Conservation (phyloP, 1,140 invertebrate genomes). For the Aradophagus sp. region DNA sequence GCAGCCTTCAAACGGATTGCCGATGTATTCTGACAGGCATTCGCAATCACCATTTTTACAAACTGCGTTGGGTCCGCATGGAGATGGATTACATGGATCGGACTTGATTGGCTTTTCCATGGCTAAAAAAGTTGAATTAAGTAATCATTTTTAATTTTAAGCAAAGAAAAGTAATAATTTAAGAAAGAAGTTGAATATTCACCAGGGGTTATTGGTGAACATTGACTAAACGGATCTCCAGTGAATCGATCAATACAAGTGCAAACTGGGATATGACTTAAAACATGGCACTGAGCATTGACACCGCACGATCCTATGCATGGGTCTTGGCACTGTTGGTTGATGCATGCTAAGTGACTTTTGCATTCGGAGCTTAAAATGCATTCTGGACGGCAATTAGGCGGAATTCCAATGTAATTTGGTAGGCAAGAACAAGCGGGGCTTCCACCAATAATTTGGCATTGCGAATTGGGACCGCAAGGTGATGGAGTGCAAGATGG, state of each 20-base stretch:
- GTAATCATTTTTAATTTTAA: background rate
- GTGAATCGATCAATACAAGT: constrained; percentile 82
- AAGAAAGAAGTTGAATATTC: constrained; percentile 6
- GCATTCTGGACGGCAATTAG: constrained; percentile 84
- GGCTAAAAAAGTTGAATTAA: constrained; percentile 59
- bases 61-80: constrained; percentile 86
- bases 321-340: constrained; percentile 84
- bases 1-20: constrained; percentile 87
- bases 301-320: constrained; percentile 84
- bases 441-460: constrained; percentile 34
- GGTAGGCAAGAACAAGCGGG: constrained; percentile 36
- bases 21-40: constrained; percentile 82
- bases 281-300: constrained; percentile 82
- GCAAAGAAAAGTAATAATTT: constrained; percentile 2
- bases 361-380: constrained; percentile 83
- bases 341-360: constrained; percentile 81
- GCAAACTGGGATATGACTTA: constrained; percentile 86
- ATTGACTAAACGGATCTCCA: constrained; percentile 86
- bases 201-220: constrained; percentile 74
- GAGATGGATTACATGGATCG: constrained; percentile 84
- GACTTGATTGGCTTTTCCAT: constrained; percentile 51
- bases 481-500: constrained; percentile 72
- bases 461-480: constrained; percentile 33
- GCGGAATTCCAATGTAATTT: constrained; percentile 60
- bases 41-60: constrained; percentile 82